These are phyloP conservation scores for Platycheirus albimanus DNA, from an alignment of 2,888 invertebrate species.

Conservation along the genomic window DNA sequence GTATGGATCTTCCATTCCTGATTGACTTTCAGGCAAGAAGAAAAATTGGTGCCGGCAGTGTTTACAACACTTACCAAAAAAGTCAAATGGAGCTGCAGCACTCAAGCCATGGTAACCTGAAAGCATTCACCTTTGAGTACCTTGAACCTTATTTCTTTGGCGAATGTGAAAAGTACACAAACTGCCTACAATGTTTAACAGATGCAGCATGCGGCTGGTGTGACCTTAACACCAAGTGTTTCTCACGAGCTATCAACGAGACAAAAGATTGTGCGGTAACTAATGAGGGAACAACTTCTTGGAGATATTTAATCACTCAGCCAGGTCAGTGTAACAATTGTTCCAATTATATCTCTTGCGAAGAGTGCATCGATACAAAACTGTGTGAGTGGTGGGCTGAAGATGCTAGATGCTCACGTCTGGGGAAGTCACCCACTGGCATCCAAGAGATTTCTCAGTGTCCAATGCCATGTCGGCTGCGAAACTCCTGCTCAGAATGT, in stretches of 20 bases:
- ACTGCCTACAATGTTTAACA: constrained; percentile 93
- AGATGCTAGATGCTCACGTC: constrained; percentile 92
- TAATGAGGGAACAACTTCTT: constrained; percentile 78
- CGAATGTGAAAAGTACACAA: constrained; percentile 89
- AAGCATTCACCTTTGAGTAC: constrained; percentile 94
- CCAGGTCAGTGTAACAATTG: constrained; percentile 94
- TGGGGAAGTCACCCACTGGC: constrained; percentile 89
- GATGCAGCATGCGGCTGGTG: constrained; percentile 97
- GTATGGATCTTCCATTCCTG: constrained; percentile 86
- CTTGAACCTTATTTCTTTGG: constrained; percentile 94
- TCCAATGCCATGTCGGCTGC: constrained; percentile 91
- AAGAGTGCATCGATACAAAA: constrained; percentile 89
- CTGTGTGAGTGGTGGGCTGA: constrained; percentile 97
- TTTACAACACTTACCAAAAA: constrained; percentile 87
- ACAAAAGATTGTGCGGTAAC: constrained; percentile 84
- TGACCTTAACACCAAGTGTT: constrained; percentile 88
- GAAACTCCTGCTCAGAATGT: constrained; percentile 91
- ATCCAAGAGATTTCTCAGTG: constrained; percentile 86
- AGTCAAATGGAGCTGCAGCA: constrained; percentile 93
- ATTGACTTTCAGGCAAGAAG: constrained; percentile 88
- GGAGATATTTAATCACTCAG: constrained; percentile 92
- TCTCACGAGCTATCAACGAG: constrained; percentile 88
- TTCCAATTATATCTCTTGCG: constrained; percentile 94
- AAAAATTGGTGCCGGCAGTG: constrained; percentile 82
- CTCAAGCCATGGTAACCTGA: constrained; percentile 88